Evolutionary conservation across 2,113 vertebrate genomes (phyloP).

Genomic region (Dolichotis patagonum): DNA sequence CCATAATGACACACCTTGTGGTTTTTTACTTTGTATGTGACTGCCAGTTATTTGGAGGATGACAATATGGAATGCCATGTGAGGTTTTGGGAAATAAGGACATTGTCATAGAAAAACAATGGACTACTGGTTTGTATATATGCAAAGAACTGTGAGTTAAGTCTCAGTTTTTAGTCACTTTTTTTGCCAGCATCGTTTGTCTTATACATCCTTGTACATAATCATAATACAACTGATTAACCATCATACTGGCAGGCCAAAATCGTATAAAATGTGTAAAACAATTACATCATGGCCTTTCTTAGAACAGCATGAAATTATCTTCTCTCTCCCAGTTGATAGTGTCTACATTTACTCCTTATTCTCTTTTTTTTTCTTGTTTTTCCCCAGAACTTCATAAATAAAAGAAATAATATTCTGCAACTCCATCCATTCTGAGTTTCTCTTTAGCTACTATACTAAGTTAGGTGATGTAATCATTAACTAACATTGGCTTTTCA

Average conservation of each 20-base stretch:
- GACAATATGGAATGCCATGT: background rate
- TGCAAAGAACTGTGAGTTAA: background rate
- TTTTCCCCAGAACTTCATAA: background rate
- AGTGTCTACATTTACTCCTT: background rate
- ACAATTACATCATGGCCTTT: background rate
- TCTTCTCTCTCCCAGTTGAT: background rate
- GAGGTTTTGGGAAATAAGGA: background rate
- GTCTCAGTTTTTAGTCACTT: background rate
- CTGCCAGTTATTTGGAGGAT: background rate
- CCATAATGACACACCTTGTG: background rate
- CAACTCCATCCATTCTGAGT: background rate
- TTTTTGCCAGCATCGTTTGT: background rate
- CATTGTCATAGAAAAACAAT: background rate
- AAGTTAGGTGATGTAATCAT: conserved; percentile 40
- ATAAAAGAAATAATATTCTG: background rate
- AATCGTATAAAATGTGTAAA: background rate
- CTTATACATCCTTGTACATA: background rate
- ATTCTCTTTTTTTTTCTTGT: background rate
- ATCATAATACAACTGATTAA: background rate
- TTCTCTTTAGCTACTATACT: conserved; percentile 52
- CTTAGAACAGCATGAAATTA: background rate
- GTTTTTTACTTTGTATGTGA: background rate
- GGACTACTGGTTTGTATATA: background rate
- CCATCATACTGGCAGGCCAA: background rate
- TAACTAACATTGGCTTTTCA: conserved; percentile 48